Evolutionary conservation across 2,113 vertebrate species (phyloP).

Genomic region (Emydura subglobosa): DNA sequence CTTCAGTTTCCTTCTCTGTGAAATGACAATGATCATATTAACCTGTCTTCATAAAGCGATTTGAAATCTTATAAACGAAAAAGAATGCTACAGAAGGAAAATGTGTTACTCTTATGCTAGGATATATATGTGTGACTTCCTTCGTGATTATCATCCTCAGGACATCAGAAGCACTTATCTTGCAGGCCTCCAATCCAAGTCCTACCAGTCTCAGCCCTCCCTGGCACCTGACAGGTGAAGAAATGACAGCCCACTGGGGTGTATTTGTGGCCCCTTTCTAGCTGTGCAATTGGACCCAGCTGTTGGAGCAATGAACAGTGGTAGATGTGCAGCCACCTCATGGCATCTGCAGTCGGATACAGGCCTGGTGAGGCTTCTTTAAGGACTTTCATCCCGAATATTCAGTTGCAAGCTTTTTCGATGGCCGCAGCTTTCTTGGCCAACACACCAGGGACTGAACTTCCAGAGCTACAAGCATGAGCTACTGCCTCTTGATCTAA

Average conservation of each 20-base stretch:
- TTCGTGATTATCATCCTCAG: not conserved
- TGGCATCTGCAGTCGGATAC: not conserved
- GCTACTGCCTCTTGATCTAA: not conserved
- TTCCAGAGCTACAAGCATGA: not conserved
- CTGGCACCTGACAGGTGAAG: not conserved
- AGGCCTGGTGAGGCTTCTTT: not conserved
- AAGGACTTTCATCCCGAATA: not conserved
- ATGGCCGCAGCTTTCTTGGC: not conserved
- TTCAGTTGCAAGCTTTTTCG: not conserved
- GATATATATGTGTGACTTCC: not conserved
- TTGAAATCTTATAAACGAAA: constrained; percentile 32
- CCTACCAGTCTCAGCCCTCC: not conserved
- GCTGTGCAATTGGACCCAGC: not conserved
- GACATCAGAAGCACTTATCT: not conserved
- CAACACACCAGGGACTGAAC: not conserved
- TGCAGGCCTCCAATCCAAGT: not conserved
- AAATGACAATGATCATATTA: constrained; percentile 15
- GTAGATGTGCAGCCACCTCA: not conserved
- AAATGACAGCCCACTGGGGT: not conserved
- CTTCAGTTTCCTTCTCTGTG: not conserved
- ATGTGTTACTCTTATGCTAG: not conserved
- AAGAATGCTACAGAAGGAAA: not conserved
- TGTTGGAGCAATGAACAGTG: not conserved
- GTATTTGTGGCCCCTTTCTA: accelerated
- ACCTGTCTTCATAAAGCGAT: not conserved